Percentiles rank a stretch among this genome's conserved stretches.
Conservation (phyloP, 2,797 vertebrate genomes). For the Zalophus californianus region DNA sequence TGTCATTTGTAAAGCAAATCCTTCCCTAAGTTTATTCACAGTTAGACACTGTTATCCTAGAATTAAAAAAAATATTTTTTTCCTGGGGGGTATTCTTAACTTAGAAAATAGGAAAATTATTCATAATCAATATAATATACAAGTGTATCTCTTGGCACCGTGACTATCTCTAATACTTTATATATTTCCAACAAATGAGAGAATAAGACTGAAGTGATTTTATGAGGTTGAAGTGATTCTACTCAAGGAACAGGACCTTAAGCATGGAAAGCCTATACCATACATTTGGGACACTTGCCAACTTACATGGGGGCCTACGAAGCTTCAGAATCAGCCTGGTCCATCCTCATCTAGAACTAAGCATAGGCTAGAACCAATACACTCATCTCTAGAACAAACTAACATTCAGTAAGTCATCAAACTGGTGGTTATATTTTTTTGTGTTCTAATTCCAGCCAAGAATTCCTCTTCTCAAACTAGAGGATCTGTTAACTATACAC, state of each 20-base stretch:
- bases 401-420: not conserved
- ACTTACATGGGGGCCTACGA: not conserved
- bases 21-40: not conserved
- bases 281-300: not conserved
- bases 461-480: slow-evolving; percentile 22
- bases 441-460: not conserved
- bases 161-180: not conserved
- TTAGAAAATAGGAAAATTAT: slow-evolving; percentile 41
- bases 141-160: not conserved
- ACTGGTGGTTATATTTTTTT: not conserved
- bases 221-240: not conserved
- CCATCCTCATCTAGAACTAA: not conserved
- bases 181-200: not conserved
- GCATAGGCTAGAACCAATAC: not conserved
- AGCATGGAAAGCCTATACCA: not conserved
- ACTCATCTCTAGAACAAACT: slow-evolving; percentile 27
- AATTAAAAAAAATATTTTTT: slow-evolving; percentile 48
- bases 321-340: not conserved
- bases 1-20: not conserved
- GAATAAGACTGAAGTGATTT: not conserved
- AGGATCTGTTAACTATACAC: not conserved
- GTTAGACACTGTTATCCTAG: not conserved
- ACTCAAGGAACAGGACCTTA: not conserved
- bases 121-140: slow-evolving; percentile 25
- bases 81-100: not conserved